These are phyloP conservation scores for Seison nebaliae DNA, from an alignment of 1,140 invertebrate genomes.

Conservation along the genomic window DNA sequence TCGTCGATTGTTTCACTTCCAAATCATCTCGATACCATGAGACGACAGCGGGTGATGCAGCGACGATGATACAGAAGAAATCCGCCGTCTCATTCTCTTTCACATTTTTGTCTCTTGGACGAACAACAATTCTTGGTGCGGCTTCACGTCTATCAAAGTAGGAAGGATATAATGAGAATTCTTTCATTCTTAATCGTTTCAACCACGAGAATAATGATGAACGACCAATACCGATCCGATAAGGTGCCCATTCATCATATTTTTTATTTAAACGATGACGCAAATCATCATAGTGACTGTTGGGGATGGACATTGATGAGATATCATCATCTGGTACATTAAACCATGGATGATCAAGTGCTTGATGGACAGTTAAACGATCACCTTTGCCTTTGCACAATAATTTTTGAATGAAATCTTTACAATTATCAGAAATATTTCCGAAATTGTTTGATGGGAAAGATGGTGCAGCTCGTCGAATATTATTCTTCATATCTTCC, in stretches of 20 bases:
- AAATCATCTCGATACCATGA: constrained; percentile 76
- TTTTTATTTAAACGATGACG: constrained; percentile 48
- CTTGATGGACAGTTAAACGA: constrained; percentile 88
- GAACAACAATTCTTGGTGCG: constrained; percentile 81
- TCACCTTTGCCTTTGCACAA: constrained; percentile 74
- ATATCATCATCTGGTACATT: constrained; percentile 44
- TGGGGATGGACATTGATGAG: constrained; percentile 39
- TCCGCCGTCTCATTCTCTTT: constrained; percentile 87
- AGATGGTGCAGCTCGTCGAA: constrained; percentile 91
- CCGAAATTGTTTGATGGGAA: constrained; percentile 67
- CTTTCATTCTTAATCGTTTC: constrained; percentile 75
- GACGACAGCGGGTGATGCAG: constrained; percentile 64
- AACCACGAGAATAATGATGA: constrained; percentile 84
- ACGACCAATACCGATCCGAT: constrained; percentile 66
- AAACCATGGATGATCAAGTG: constrained; percentile 74
- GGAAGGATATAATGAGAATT: constrained; percentile 78
- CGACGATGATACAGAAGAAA: constrained; percentile 82
- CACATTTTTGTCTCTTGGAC: constrained; percentile 69
- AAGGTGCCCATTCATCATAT: constrained; percentile 58
- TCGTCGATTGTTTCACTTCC: constrained; percentile 81
- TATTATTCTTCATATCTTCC: constrained; percentile 86
- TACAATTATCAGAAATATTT: constrained; percentile 72
- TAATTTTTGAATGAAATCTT: constrained; percentile 79
- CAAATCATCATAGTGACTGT: constrained; percentile 52
- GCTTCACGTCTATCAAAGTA: constrained; percentile 76